phyloP scores from a whole-genome alignment of 2,888 invertebrate genomes.

The Rhagium mordax region DNA sequence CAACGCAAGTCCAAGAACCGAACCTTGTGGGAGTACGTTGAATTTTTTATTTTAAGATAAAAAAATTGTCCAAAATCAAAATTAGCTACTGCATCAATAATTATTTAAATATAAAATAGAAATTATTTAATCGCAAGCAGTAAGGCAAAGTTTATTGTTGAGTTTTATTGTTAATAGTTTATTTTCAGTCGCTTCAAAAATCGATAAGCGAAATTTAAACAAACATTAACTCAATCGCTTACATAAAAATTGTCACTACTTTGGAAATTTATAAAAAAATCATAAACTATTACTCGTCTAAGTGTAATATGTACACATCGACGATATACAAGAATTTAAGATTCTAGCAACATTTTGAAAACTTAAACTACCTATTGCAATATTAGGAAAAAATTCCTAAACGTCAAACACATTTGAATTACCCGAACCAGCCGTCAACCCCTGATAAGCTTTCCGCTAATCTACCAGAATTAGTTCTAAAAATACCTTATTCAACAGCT shows the following conservation, averaged over 20 bases:
- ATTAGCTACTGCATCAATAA: too few species aligned
- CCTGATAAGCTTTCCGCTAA: background rate
- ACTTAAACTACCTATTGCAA: background rate
- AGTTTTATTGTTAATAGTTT: background rate
- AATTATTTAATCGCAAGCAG: too few species aligned
- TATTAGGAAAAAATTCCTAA: background rate
- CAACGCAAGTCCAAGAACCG: too few species aligned
- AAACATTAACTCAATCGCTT: background rate
- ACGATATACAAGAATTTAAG: too few species aligned
- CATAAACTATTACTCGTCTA: too few species aligned
- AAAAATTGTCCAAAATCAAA: too few species aligned
- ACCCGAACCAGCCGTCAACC: background rate
- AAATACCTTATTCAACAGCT: slow-evolving; percentile 7
- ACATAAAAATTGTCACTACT: background rate
- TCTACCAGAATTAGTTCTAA: background rate
- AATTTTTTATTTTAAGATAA: too few species aligned
- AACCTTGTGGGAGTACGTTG: too few species aligned
- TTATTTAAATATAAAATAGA: too few species aligned
- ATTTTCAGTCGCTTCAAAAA: background rate
- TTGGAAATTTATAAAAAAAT: background rate
- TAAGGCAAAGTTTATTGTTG: too few species aligned
- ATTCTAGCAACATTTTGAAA: too few species aligned
- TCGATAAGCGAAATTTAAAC: slow-evolving; percentile 12
- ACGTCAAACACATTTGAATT: background rate
- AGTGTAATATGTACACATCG: too few species aligned